These are phyloP conservation scores for Toxotes lorentzi DNA, from an alignment of 2,797 vertebrate genomes.

Conservation along the genomic window DNA sequence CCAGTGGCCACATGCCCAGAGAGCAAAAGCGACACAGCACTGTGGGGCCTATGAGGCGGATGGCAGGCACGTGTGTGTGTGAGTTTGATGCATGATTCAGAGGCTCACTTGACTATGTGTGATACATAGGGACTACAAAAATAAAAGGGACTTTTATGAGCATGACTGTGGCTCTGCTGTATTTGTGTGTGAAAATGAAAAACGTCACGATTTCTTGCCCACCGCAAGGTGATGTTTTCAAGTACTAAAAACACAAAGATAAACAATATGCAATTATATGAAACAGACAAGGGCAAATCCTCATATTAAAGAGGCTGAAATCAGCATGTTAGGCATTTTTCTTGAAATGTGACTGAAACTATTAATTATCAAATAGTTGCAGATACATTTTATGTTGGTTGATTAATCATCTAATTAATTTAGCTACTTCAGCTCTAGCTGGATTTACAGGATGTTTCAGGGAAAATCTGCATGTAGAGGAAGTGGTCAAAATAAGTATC, in stretches of 20 bases:
- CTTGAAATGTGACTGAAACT: neutral
- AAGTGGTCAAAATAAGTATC: no score
- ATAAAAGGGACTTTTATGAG: conserved; percentile 52
- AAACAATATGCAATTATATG: neutral
- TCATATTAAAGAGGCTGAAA: neutral
- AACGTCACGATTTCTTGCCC: neutral
- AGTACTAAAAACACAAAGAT: neutral
- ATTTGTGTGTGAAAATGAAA: neutral
- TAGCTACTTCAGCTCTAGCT: neutral
- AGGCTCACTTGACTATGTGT: conserved; percentile 45
- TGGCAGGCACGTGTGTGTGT: conserved; percentile 26
- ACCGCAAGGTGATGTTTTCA: neutral
- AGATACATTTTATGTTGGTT: neutral
- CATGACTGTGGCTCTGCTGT: conserved; percentile 17
- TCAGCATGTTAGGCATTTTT: neutral
- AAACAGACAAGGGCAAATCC: neutral
- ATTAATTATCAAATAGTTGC: neutral
- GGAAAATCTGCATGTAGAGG: neutral
- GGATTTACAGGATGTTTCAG: neutral
- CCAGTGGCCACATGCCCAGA: conserved; percentile 64
- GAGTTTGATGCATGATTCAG: conserved; percentile 61
- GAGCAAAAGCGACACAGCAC: conserved; percentile 33
- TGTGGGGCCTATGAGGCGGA: conserved; percentile 32
- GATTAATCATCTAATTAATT: neutral
- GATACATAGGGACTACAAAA: conserved; percentile 39